Evolutionary conservation across 2,888 invertebrate species (phyloP).

Genomic region (Dryadula phaetusa): DNA sequence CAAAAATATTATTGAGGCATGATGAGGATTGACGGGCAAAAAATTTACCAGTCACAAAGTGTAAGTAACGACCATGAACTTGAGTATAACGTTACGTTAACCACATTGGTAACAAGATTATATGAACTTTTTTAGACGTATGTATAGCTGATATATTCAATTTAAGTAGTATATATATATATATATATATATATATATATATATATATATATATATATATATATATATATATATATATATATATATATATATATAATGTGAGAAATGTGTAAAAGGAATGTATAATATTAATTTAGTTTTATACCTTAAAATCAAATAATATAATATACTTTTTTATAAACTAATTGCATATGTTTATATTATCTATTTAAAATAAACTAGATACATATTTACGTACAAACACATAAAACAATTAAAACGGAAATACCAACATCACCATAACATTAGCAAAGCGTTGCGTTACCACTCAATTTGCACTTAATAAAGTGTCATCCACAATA

Average conservation of each 20-base stretch:
- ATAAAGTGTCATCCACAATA: conserved; percentile 65
- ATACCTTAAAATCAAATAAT: too few species aligned
- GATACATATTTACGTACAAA: background rate
- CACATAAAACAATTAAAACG: background rate
- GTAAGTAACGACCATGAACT: conserved; percentile 13
- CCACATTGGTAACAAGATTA: background rate
- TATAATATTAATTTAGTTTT: too few species aligned
- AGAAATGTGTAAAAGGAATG: too few species aligned
- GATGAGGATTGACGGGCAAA: conserved; percentile 67
- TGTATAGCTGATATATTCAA: background rate
- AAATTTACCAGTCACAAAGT: conserved; percentile 45
- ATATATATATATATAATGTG: too few species aligned
- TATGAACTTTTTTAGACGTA: background rate
- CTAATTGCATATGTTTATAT: too few species aligned
- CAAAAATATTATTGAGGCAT: conserved; percentile 62
- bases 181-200: too few species aligned
- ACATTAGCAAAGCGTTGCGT: conserved; percentile 13
- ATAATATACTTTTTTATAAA: too few species aligned
- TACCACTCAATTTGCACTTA: conserved; percentile 54
- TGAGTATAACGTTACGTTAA: background rate
- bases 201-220: too few species aligned
- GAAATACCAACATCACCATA: background rate
- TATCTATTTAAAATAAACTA: background rate
- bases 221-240: too few species aligned
- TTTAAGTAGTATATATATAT: background rate